These are phyloP conservation scores for Aptenodytes forsteri DNA, from an alignment of 2,113 vertebrate species.

Conservation along the genomic window DNA sequence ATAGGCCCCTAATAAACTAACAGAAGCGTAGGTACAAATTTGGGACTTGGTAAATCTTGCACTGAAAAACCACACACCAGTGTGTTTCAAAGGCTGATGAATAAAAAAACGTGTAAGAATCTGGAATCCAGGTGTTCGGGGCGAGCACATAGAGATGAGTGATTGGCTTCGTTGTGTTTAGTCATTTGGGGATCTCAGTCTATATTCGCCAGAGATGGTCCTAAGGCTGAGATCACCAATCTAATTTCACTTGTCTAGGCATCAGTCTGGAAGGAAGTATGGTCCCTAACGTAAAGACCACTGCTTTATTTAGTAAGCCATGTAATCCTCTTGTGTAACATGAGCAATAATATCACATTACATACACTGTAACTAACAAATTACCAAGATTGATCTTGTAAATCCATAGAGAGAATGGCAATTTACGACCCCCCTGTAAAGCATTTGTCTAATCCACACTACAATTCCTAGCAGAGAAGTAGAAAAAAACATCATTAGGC, in stretches of 20 bases:
- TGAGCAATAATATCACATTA: slow-evolving; percentile 70
- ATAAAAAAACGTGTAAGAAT: neutral
- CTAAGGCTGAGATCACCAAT: slow-evolving; percentile 43
- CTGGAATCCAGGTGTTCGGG: slow-evolving; percentile 16
- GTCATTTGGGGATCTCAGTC: neutral
- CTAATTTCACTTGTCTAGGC: slow-evolving; percentile 46
- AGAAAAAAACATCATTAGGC: slow-evolving; percentile 40
- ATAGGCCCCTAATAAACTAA: neutral
- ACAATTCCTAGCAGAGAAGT: slow-evolving; percentile 25
- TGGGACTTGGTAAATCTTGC: neutral
- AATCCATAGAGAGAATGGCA: slow-evolving; percentile 64
- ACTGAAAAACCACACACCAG: neutral
- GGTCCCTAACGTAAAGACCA: slow-evolving; percentile 55
- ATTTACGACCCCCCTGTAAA: slow-evolving; percentile 53
- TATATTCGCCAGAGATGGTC: slow-evolving; percentile 20
- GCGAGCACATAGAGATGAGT: neutral
- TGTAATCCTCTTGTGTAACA: slow-evolving; percentile 70
- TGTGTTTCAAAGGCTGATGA: neutral
- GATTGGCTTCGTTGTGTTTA: neutral
- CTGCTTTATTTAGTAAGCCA: slow-evolving; percentile 67
- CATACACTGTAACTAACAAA: slow-evolving; percentile 70
- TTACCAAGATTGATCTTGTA: slow-evolving; percentile 69
- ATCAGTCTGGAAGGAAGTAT: slow-evolving; percentile 58
- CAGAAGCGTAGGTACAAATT: neutral
- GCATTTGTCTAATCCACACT: slow-evolving; percentile 41